Evolutionary conservation across 1,140 invertebrate species (phyloP).

Genomic region (Drosophila tropicalis): DNA sequence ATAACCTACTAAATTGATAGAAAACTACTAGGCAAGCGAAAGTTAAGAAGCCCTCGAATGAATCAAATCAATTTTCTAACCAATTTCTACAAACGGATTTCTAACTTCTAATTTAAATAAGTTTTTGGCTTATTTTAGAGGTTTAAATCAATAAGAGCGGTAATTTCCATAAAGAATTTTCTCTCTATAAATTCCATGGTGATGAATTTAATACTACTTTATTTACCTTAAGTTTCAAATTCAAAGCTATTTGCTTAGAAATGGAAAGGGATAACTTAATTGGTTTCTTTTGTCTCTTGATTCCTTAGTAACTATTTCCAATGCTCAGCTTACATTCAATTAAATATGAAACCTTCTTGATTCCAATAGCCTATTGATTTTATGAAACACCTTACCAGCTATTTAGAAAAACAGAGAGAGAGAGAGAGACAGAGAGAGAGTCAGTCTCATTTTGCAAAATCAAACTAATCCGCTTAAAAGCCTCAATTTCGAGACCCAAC

Average conservation of each 20-base stretch:
- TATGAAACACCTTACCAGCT: constrained; percentile 20
- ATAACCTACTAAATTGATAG: no score
- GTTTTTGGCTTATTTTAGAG: no score
- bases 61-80: no score
- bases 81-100: no score
- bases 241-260: background rate
- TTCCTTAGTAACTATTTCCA: constrained; percentile 10
- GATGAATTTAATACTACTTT: background rate
- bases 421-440: constrained; percentile 15
- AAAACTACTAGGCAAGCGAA: no score
- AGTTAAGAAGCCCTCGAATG: no score
- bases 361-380: constrained; percentile 76
- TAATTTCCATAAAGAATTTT: no score
- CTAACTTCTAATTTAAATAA: no score
- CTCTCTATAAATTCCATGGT: background rate
- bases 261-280: constrained; percentile 5
- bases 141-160: no score
- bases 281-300: constrained; percentile 8
- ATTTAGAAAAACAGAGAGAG: constrained; percentile 17
- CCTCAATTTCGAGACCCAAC: constrained; percentile 56
- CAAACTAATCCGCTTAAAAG: constrained; percentile 78
- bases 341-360: constrained; percentile 44
- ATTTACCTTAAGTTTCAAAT: background rate
- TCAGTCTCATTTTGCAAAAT: constrained; percentile 56
- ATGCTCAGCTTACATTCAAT: constrained; percentile 48